Base-by-base conservation (phyloP, 2,888 invertebrate species). In the Lithophane ornitopus region DNA sequence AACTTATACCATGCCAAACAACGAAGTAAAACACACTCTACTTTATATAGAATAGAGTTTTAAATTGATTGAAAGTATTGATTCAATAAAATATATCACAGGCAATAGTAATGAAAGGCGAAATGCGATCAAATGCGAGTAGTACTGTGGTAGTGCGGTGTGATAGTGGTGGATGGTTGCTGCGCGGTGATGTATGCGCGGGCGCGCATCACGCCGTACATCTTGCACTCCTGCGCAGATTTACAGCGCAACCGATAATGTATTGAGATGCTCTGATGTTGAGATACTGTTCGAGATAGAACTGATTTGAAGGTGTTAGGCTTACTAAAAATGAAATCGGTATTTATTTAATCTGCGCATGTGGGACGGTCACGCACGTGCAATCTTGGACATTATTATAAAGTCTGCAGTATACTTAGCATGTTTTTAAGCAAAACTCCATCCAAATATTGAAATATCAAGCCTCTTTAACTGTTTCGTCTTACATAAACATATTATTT, bases 61-160 rank as follows among this genome's bases (percentile, higher is more conserved):
- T 34, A 61, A 74, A 59, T 82, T 12, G 39, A 9, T 62, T 70
- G 56, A 14, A n/a, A 22, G 22, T 8, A 4, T 16, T 44, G 6
- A 1, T 54, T 68, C 65, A 69, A 68, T 80, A 77, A 85, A 81
- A 82, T 80, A 66, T 81, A 80, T 79, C 74, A 75, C 66, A 75
- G 68, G 78, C 82, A 84, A 82, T 82, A 86, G 84, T 88, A 90
- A 89, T 89, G 90, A 85, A 82, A 81, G 86, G 83, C 75, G 87
- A 85, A 89, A 85, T 84, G 82, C 77, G 78, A 81, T 85, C 77
- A 81, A 82, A 75, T 78, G 70, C 80, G 71, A 58, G n/a, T 67
- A 62, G 68, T 76, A n/a, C 62, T 41, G 22, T 63, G 56, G 70
- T n/a, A 14, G 66, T 67, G 72, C 71, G 70, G 28, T 54, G 61